Evolutionary conservation across 2,113 vertebrate species (phyloP), one percentile per base, ranked within the genome.

Genomic region (Eira barbara): DNA sequence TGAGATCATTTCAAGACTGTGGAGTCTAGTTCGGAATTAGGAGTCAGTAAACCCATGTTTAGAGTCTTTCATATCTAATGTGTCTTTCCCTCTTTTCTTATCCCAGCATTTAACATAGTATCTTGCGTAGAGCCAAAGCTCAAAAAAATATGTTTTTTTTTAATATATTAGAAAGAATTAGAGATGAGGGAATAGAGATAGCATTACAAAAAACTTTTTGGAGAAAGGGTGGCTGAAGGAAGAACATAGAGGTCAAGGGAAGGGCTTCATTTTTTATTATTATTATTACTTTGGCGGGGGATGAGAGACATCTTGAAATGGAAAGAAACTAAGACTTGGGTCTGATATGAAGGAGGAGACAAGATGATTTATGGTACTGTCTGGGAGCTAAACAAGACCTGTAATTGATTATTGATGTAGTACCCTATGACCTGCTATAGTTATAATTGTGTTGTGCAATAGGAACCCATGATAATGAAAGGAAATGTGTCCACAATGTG

Each of bases 1-100:
- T 86, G 85, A 86, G 69, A 93, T 90, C 49, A 76, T 82, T 87
- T 94, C 47, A 92, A 82, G 84, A 74, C n/a, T 83, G n/a, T 55
- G n/a, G 27, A n/a, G 6, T 82, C 34, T 83, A 36, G 57, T 29
- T 81, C 4, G 15, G 31, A 80, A 45, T 57, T n/a, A 92, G 76
- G n/a, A n/a, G 31, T 86, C 42, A 93, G 78, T 94, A 93, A 80
- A 83, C 4, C 78, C 21, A 42, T 21, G 12, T 42, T 57, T 67
- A 95, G 89, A 74, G 57, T 49, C 34, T 21, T 89, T 94, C 36
- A 11, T n/a, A 61, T 52, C 14, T 29, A 23, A 47, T 81, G 4
- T 63, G 18, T 29, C 86, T 13, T 79, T 83, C 69, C 81, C 59
- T 73, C 4, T 63, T 82, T 55, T 61, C 42, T 84, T 67, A 88